Evolutionary conservation across 2,888 invertebrate genomes (phyloP), one percentile per base, ranked within the genome.

Genomic region (Anarsia innoxiella): DNA sequence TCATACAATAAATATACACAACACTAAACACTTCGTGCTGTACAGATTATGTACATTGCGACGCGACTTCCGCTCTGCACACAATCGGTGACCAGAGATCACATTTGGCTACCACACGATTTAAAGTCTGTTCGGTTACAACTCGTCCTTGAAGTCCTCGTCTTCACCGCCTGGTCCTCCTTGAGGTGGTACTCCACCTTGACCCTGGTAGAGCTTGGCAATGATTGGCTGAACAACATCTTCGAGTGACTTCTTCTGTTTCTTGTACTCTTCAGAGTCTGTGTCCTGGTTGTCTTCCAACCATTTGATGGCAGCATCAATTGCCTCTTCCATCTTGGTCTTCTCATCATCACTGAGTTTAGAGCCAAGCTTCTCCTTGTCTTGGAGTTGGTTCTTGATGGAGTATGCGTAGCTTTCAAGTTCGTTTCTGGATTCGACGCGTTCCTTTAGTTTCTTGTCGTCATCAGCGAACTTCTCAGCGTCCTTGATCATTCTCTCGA

Each of bases 381-480:
- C 99, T 39, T 89, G 89, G 16, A 99, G 87, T 78, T 98, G 98
- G 80, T 97, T 99, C 88, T 99, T 99, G 43, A 99, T 88, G 2
- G 97, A 96, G 84, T 99, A 99, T 0, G 97, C 96, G 59, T 97
- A 98, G 40, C 95, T 95, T 80, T 99, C 99, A 37, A 99, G 88
- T 68, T 99, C 99, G 73, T 99, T 99, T 50, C 97, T 91, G 2
- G 98, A 92, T 70, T 99, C 99, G 2, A 99, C 97, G 35, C 93
- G 90, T 78, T 98, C 96, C 84, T 96, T 96, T 49, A 96, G 86
- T 78, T 96, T 96, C 87, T 97, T 97, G 82, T 99, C 99, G 52
- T 99, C 99, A 63, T 99, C 99, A 11, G 98, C 97, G 82, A 98
- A 99, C 77, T 95, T 96, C 85, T 99, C 99, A 1, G 99, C 98